These are phyloP conservation scores for Danaus chrysippus DNA, from an alignment of 2,888 invertebrate species.

Conservation along the genomic window DNA sequence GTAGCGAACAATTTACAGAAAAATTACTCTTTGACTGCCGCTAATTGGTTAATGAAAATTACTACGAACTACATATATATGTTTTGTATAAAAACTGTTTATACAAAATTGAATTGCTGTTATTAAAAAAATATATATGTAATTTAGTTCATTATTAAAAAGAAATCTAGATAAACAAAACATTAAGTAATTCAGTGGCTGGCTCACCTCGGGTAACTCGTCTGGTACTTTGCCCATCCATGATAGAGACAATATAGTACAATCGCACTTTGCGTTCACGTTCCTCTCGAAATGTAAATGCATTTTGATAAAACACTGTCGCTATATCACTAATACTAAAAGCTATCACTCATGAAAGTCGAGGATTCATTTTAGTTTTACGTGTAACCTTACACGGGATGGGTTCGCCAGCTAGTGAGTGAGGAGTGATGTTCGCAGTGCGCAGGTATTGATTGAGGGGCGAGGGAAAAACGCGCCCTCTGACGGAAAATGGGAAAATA, in stretches of 20 bases:
- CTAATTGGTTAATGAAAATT: constrained; percentile 28
- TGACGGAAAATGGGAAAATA: constrained; percentile 56
- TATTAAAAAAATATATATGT: neutral
- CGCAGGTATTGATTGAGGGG: constrained; percentile 71
- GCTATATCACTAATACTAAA: constrained; percentile 38
- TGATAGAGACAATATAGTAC: constrained; percentile 94
- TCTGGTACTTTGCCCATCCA: constrained; percentile 99
- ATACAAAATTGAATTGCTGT: too few relatives aligned
- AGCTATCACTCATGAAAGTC: constrained; percentile 19
- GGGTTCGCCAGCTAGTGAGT: constrained; percentile 57
- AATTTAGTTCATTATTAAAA: neutral
- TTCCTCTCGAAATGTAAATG: constrained; percentile 98
- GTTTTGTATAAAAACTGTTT: neutral
- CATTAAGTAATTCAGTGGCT: neutral
- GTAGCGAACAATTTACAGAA: constrained; percentile 33
- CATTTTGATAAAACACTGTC: constrained; percentile 79
- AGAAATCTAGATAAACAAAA: neutral
- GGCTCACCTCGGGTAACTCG: constrained; percentile 92
- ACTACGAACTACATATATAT: too few relatives aligned
- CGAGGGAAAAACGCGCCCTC: constrained; percentile 55
- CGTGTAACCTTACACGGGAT: constrained; percentile 32
- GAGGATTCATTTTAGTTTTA: constrained; percentile 44
- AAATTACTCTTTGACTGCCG: constrained; percentile 25
- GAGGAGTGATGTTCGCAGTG: constrained; percentile 51
- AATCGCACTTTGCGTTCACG: constrained; percentile 96